Evolutionary conservation across 1,140 invertebrate species (phyloP).

Genomic region (Hyposmocoma kahamanoa): DNA sequence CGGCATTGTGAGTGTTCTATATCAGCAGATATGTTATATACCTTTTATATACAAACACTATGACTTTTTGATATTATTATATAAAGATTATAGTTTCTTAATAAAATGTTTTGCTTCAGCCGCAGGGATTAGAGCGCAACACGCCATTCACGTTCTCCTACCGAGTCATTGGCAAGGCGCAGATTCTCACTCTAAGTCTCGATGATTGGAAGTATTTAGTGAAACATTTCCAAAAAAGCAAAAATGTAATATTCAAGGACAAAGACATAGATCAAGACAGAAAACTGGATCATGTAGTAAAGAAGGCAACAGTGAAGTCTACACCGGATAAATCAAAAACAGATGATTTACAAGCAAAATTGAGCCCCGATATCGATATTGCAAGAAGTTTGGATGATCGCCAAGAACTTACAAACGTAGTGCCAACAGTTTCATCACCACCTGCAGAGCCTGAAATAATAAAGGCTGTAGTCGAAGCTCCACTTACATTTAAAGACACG

Average conservation of each 20-base stretch:
- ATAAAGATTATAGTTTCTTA: neutral
- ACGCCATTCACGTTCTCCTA: slow-evolving; percentile 1
- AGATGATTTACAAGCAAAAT: too few relatives aligned
- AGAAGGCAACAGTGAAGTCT: too few relatives aligned
- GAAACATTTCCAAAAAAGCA: neutral
- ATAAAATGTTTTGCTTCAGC: neutral
- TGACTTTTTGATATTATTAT: neutral
- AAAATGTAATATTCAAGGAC: neutral
- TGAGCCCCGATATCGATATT: too few relatives aligned
- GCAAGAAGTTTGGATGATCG: too few relatives aligned
- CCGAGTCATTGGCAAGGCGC: neutral
- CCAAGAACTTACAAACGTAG: too few relatives aligned
- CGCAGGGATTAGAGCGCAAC: neutral
- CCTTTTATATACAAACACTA: neutral
- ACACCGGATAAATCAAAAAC: too few relatives aligned
- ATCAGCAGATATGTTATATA: neutral
- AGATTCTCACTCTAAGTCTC: slow-evolving; percentile 3
- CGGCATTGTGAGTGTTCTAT: slow-evolving; percentile 29
- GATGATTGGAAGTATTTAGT: slow-evolving; percentile 8
- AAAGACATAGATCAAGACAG: neutral
- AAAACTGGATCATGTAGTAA: too few relatives aligned
- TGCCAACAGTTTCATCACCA: too few relatives aligned
- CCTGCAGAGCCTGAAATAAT: too few relatives aligned
- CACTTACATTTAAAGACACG: too few relatives aligned
- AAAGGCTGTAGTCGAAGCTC: too few relatives aligned